These are phyloP conservation scores for Connochaetes taurinus DNA, from an alignment of 2,113 vertebrate genomes.

Conservation along the genomic window DNA sequence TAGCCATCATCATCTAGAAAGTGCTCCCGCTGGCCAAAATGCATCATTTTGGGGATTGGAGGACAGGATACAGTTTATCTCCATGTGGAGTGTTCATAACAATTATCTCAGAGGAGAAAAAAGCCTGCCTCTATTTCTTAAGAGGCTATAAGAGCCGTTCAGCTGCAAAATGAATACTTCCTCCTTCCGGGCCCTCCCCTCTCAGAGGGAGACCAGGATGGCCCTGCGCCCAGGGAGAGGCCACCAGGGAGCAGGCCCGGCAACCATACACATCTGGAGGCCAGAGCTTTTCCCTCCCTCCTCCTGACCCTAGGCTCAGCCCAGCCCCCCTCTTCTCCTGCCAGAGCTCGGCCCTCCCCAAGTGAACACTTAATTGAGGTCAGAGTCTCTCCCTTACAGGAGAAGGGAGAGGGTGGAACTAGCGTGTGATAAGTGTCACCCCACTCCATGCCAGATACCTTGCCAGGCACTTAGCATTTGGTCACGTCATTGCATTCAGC, in stretches of 20 bases:
- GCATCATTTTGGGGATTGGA: constrained; percentile 1
- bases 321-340: neutral
- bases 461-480: neutral
- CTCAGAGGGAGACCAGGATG: neutral
- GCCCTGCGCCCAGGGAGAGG: neutral
- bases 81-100: neutral
- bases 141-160: neutral
- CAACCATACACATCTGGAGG: constrained; percentile 17
- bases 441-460: neutral
- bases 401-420: neutral
- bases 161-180: neutral
- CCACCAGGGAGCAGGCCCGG: neutral
- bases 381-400: neutral
- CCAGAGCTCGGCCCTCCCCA: neutral
- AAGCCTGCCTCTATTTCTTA: constrained; percentile 14
- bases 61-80: constrained; percentile 13
- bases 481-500: neutral
- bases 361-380: neutral
- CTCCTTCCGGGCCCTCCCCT: constrained; percentile 24
- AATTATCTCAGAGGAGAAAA: constrained; percentile 33
- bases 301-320: neutral
- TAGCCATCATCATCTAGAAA: neutral
- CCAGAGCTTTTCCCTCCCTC: neutral
- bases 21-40: neutral
- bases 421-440: neutral